A percentile compares a stretch with the other conserved stretches of the same genome.
phyloP scores from a whole-genome alignment of 1,140 invertebrate species.

The Augochlora pura region DNA sequence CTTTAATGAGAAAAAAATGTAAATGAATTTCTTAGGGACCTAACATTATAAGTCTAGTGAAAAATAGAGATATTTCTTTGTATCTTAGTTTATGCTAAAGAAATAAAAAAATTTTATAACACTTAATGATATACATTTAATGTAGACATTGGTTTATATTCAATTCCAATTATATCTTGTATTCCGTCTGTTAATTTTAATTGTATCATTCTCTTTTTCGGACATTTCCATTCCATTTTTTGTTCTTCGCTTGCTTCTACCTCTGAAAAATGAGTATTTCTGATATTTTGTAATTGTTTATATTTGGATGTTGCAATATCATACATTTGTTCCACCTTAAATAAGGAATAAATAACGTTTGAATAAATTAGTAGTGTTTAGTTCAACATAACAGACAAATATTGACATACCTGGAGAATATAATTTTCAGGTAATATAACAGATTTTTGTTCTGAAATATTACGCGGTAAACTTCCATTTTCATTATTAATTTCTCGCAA shows the following conservation, averaged over 20 bases:
- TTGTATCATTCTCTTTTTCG: conserved; percentile 84
- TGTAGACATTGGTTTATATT: conserved; percentile 81
- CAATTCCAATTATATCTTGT: conserved; percentile 86
- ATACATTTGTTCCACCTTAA: conserved; percentile 80
- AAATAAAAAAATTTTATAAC: neutral
- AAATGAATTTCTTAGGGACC: too few species aligned
- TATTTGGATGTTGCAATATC: conserved; percentile 84
- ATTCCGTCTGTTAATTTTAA: conserved; percentile 89
- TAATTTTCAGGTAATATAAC: conserved; percentile 80
- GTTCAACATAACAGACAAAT: neutral
- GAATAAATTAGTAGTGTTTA: neutral
- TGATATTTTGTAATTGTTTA: conserved; percentile 84
- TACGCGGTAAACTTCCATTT: conserved; percentile 80
- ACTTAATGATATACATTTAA: conserved; percentile 78
- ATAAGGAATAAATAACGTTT: conserved; percentile 35
- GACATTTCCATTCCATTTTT: conserved; percentile 73
- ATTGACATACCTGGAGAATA: conserved; percentile 81
- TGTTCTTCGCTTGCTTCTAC: conserved; percentile 79
- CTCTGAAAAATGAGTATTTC: conserved; percentile 81
- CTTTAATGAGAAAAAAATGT: conserved; percentile 55
- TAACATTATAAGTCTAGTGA: too few species aligned
- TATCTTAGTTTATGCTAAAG: too few species aligned
- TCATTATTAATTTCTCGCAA: conserved; percentile 82
- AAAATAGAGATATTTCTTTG: too few species aligned
- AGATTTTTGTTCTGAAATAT: conserved; percentile 75